These are phyloP conservation scores for Erpetoichthys calabaricus DNA, from an alignment of 2,797 vertebrate species.

Conservation along the genomic window DNA sequence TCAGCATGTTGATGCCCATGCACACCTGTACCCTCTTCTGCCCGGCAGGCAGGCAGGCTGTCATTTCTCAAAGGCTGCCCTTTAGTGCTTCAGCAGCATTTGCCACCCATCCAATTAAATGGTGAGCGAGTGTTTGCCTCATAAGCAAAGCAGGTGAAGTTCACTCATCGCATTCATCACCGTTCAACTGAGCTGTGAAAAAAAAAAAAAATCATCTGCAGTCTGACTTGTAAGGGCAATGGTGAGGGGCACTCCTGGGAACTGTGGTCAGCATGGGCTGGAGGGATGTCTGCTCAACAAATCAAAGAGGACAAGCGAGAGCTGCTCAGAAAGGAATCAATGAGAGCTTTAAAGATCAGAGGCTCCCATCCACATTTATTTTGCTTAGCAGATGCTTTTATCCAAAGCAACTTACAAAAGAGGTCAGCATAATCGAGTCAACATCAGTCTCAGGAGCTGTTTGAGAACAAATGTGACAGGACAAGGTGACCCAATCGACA, in stretches of 20 bases:
- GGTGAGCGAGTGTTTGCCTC: background rate
- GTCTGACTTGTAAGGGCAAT: constrained; percentile 26
- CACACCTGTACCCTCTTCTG: too few relatives aligned
- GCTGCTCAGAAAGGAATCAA: constrained; percentile 40
- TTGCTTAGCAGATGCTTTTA: constrained; percentile 32
- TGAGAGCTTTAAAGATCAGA: constrained; percentile 12
- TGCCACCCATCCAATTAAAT: too few relatives aligned
- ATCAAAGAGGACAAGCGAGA: constrained; percentile 34
- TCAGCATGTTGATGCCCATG: too few relatives aligned
- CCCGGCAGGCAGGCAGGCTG: too few relatives aligned
- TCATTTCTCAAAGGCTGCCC: too few relatives aligned
- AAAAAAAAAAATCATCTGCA: constrained; percentile 33
- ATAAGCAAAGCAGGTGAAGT: constrained; percentile 20
- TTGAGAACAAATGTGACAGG: constrained; percentile 19
- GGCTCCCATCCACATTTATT: too few relatives aligned
- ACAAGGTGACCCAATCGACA: background rate
- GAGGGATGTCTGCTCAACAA: constrained; percentile 36
- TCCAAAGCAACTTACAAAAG: constrained; percentile 17
- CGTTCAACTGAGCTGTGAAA: constrained; percentile 24
- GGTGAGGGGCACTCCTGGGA: constrained; percentile 21
- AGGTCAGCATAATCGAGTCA: too few relatives aligned
- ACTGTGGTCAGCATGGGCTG: constrained; percentile 27
- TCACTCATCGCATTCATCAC: constrained; percentile 32
- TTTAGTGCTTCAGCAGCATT: too few relatives aligned
- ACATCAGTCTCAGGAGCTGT: too few relatives aligned